Conservation (phyloP, 2,888 invertebrate species). For the Cephus pulcher region DNA sequence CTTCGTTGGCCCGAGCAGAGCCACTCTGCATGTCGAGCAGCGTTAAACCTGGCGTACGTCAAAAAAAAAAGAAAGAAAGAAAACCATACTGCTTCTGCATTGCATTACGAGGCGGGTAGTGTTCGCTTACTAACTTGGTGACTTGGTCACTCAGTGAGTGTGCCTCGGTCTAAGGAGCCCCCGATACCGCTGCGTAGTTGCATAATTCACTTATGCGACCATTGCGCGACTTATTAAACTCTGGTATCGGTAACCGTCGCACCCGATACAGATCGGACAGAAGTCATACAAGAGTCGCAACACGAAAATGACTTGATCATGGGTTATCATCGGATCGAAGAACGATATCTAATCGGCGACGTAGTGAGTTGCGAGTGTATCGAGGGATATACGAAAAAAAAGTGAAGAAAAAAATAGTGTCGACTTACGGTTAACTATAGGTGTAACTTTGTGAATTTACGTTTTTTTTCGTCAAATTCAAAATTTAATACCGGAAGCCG, state of each 20-base stretch:
- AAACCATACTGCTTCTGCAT: constrained; percentile 28
- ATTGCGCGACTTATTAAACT: neutral
- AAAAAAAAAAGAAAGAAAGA: constrained; percentile 21
- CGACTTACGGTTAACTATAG: neutral
- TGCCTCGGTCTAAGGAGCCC: constrained; percentile 24
- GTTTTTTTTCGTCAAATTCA: neutral
- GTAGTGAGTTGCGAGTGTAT: neutral
- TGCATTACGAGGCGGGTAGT: constrained; percentile 30
- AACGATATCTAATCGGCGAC: neutral
- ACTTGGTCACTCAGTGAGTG: constrained; percentile 53
- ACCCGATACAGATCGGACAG: neutral
- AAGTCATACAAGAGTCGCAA: neutral
- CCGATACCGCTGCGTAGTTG: neutral
- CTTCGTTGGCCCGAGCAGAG: neutral
- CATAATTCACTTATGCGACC: constrained; percentile 1
- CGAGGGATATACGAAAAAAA: neutral
- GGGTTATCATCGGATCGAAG: neutral
- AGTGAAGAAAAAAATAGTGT: neutral
- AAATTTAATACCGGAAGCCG: neutral
- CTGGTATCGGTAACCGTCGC: neutral
- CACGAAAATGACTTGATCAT: neutral
- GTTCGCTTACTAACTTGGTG: constrained; percentile 41
- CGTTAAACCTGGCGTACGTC: constrained; percentile 24
- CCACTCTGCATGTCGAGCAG: constrained; percentile 17
- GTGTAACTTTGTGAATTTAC: neutral